Evolutionary conservation across 2,113 vertebrate genomes (phyloP).

Genomic region (Upupa epops): DNA sequence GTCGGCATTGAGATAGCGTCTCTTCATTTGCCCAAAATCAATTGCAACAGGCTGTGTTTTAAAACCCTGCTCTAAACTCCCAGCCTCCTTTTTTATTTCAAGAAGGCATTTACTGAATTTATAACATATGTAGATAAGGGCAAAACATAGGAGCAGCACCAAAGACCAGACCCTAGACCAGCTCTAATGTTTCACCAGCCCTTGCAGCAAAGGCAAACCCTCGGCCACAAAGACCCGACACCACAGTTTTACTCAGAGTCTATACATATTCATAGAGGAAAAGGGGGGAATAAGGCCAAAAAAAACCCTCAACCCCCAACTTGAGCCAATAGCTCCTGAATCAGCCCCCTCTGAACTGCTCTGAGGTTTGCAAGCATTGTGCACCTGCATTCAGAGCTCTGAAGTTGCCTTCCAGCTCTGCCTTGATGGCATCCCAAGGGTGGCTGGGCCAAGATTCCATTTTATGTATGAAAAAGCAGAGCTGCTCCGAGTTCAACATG

Average conservation of each 20-base stretch:
- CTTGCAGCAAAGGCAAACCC: neutral
- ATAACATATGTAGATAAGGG: neutral
- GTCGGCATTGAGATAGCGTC: constrained; percentile 5
- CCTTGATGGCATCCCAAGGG: neutral
- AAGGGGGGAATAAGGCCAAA: neutral
- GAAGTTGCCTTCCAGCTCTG: neutral
- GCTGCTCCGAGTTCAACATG: neutral
- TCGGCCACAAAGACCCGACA: neutral
- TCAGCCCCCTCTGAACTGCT: neutral
- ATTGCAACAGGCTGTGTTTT: neutral
- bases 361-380: neutral
- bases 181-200: neutral
- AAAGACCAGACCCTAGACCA: neutral
- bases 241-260: neutral
- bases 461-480: neutral
- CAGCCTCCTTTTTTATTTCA: fast-evolving
- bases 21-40: constrained; percentile 32
- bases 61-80: neutral
- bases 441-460: neutral
- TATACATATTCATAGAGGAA: neutral
- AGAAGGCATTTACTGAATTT: neutral
- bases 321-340: neutral
- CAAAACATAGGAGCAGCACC: neutral
- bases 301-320: neutral
- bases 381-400: neutral